Base-by-base conservation (phyloP, 2,888 invertebrate genomes). In the Epicampocera succincta region DNA sequence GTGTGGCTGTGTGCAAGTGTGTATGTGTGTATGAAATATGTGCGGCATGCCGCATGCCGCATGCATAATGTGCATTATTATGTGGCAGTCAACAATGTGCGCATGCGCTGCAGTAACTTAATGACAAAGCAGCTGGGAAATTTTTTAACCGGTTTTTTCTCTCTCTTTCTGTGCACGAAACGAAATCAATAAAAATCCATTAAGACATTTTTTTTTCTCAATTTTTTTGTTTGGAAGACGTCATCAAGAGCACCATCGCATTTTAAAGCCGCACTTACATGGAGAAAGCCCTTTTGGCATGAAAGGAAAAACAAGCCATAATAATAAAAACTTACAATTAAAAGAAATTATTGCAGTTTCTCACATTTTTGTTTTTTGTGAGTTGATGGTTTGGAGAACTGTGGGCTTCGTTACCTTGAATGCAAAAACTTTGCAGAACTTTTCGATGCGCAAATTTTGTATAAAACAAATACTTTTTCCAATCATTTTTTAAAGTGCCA, bases 71-170 rank as follows among this genome's bases (percentile, higher is more conserved):
- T 60, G 38, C 40, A 50, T 68, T 68, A 66, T 79, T 68, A 60
- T 79, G 72, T 60, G 72, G 65, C 80, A 66, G 60, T 15, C 65
- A 75, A 58, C 52, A 75, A 71, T 58, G 58, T 42, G 63, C 40
- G 42, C 66, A 68, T 38, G 72, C 56, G 33, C 56, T 63, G 56
- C 40, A 25, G 40, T n/a, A 50, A 13, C 33, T 42, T n/a, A 21
- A 60, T 77, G 56, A 63, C 60, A 54, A 74, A 78, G 76, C 86
- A 84, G 87, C 86, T 84, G 88, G 87, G 87, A 87, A 87, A 87
- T 85, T 85, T 81, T 73, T 56, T 78, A 88, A 87, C 87, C 84
- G 87, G 87, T 87, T 48, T 60, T 48, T 25, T 38, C 15, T 15
- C 15, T 38, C 48, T 46, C 15, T 29, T 12, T 21, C 0, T 12